Base-by-base conservation (phyloP, 2,888 invertebrate genomes). In the Phoronis australis region DNA sequence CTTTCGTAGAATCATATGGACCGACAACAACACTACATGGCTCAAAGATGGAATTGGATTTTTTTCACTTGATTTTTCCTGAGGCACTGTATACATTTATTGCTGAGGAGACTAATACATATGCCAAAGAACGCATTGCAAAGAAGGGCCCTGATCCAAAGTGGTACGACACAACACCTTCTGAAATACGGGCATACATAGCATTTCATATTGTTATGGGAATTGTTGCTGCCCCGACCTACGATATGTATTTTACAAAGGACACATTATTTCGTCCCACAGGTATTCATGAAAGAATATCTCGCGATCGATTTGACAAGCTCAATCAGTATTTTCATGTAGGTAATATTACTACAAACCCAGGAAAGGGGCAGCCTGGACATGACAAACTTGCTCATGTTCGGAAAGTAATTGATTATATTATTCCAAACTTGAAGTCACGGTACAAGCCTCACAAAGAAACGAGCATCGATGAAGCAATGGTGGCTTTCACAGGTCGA, bases 401-500 rank as follows among this genome's bases (percentile, higher is more conserved):
- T 31, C 9, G 31, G 31, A 9, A 9, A 9, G 15, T 31, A 12
- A 9, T 31, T 31, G 31, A 31, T 15, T 12, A 12, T 12, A 12
- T 31, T 12, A 31, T 12, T 31, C 31, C 9, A 31, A 31, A 31
- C 9, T 31, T 9, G 9, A 9, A 12, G 9, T 15, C 9, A 31
- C 9, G 15, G 9, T 31, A 31, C 15, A 31, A 31, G 9, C 31
- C 31, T 12, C 31, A 31, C 31, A 9, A 31, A 31, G 15, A 31
- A 9, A 31, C 31, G 9, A 31, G 31, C 15, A 15, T 31, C 9
- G 31, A 31, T 31, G 31, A 31, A 31, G 31, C 9, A 12, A 31
- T 31, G 31, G 15, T 31, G 9, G 47, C 37, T 15, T 52, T 44
- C n/a, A 23, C 20, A 1, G 52, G 54, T 6, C 31, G 31, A 31